phyloP scores from a whole-genome alignment of 2,888 invertebrate genomes.

The Leptura quadrifasciata region DNA sequence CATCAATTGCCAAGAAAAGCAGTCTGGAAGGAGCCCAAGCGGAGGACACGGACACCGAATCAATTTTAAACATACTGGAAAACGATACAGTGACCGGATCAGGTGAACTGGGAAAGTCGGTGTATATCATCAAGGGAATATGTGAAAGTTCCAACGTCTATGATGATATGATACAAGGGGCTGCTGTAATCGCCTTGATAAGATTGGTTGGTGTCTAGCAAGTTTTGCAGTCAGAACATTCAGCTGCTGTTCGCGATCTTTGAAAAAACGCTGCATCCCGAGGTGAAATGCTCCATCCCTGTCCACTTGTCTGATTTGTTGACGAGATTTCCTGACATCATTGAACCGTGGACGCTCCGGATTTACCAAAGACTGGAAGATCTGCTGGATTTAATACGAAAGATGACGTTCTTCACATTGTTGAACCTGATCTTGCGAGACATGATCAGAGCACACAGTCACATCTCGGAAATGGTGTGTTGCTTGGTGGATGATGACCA shows the following conservation, averaged over 20 bases:
- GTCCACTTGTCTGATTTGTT: constrained; percentile 90
- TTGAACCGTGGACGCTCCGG: constrained; percentile 94
- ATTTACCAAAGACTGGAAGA: constrained; percentile 91
- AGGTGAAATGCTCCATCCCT: constrained; percentile 88
- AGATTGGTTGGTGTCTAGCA: constrained; percentile 82
- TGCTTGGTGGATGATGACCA: constrained; percentile 84
- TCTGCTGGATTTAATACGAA: constrained; percentile 82
- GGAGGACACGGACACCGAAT: constrained; percentile 92
- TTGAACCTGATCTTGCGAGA: constrained; percentile 93
- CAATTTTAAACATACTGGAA: constrained; percentile 84
- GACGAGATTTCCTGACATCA: constrained; percentile 92
- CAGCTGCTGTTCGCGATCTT: constrained; percentile 91
- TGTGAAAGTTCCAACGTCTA: constrained; percentile 80
- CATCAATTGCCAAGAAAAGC: constrained; percentile 74
- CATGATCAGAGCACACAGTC: constrained; percentile 95
- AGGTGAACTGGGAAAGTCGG: constrained; percentile 76
- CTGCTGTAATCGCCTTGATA: constrained; percentile 82
- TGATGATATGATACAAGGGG: constrained; percentile 78
- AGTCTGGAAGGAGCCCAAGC: constrained; percentile 89
- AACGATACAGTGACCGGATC: constrained; percentile 76
- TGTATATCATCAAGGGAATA: constrained; percentile 76
- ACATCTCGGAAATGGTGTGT: constrained; percentile 89
- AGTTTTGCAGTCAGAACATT: constrained; percentile 82
- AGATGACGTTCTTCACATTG: constrained; percentile 89
- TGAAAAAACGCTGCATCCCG: constrained; percentile 83